Base-by-base conservation (phyloP, 1,140 invertebrate species). In the Drosophila pachea region DNA sequence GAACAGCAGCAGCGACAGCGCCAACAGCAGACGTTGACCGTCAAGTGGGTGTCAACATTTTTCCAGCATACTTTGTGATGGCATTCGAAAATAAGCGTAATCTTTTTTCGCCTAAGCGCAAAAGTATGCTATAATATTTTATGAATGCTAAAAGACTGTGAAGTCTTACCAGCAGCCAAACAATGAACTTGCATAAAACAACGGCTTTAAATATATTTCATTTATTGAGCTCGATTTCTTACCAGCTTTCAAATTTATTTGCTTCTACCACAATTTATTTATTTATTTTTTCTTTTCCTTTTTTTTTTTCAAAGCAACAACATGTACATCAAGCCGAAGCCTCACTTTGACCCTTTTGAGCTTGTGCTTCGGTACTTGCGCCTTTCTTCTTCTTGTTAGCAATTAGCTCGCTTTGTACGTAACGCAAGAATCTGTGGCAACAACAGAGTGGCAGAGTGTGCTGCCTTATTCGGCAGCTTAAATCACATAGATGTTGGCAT, bases 41-140 rank as follows among this genome's bases (percentile, higher is more conserved):
- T 67, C 76, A 72, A 78, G 68, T 59, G 66, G 59, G 66, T 63
- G 78, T 72, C 65, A 62, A 74, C 66, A 74, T 65, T 48, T 49
- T 42, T 64, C 33, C 47, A 59, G 64, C 61, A 60, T 60, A 60
- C 49, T 58, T 49, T 61, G 45, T 56, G 45, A 45, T 31, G 42
- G 52, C 45, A 64, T 65, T 69, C 47, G 40, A 40, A 12, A 38
- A 55, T 66, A 83, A 83, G 71, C 71, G 65, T 83, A 64, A 72
- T 78, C 65, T 72, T 68, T 83, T 78, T 56, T 60, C 32, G 11
- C 65, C 63, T n/a, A 38, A 52, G 22, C 71, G 36, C 9, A 61
- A 52, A 68, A 82, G 60, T 74, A 53, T 47, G 67, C 72, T 74
- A 58, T 50, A 70, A 52, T 47, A 77, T 64, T 50, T 69, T 64